A percentile compares a stretch with the other conserved stretches of the same genome.
phyloP scores from a whole-genome alignment of 1,140 invertebrate species.

The Sweltsa coloradensis region DNA sequence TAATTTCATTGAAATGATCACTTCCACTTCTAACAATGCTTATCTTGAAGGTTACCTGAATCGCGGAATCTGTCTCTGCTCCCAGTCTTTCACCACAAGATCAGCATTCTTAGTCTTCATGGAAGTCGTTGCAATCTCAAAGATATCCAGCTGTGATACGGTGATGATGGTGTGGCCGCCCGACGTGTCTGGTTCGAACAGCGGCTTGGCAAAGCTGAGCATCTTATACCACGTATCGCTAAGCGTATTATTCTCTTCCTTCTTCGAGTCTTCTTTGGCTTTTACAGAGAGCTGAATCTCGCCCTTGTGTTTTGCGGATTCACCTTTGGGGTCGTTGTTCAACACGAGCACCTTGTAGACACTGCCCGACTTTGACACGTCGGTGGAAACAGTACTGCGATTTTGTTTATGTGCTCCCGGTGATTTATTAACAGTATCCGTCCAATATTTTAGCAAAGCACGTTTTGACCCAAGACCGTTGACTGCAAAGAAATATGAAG shows the following conservation, averaged over 20 bases:
- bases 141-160: conserved; percentile 36
- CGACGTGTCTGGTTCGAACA: conserved; percentile 40
- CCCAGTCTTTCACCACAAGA: conserved; percentile 61
- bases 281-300: conserved; percentile 8
- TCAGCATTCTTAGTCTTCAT: conserved; percentile 49
- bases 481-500: too few relatives aligned
- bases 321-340: background rate
- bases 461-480: too few relatives aligned
- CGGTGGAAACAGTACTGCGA: conserved; percentile 34
- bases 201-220: conserved; percentile 31
- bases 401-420: conserved; percentile 51
- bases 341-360: conserved; percentile 6
- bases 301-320: background rate
- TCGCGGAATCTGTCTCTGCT: conserved; percentile 60
- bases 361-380: conserved; percentile 3
- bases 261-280: background rate
- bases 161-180: conserved; percentile 39
- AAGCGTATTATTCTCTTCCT: conserved; percentile 16
- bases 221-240: conserved; percentile 41
- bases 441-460: conserved; percentile 39
- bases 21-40: background rate
- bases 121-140: conserved; percentile 44
- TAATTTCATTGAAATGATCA: conserved; percentile 2
- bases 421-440: conserved; percentile 53
- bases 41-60: conserved; percentile 37